Percentiles rank a stretch among this genome's conserved stretches.
Conservation (phyloP, 2,113 vertebrate genomes). For the Ursus arctos region DNA sequence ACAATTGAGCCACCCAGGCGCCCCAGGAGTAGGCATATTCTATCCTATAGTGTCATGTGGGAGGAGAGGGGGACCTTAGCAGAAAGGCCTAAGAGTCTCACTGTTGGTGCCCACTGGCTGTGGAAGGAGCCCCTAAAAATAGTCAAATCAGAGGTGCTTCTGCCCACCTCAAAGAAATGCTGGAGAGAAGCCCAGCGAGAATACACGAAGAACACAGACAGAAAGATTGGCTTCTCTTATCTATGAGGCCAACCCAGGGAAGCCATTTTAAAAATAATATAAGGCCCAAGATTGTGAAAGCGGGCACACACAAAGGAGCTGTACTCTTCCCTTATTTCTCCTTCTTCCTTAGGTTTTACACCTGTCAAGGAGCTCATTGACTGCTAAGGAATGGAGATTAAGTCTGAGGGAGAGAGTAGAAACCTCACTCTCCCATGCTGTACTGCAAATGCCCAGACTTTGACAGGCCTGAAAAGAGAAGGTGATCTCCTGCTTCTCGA, state of each 20-base stretch:
- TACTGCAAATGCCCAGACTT: background rate
- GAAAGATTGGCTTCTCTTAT: background rate
- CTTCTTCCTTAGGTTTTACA: background rate
- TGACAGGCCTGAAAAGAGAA: background rate
- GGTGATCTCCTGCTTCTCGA: background rate
- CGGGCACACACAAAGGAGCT: background rate
- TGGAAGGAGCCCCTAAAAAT: background rate
- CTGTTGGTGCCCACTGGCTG: background rate
- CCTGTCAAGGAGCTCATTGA: background rate
- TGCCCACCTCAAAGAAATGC: background rate
- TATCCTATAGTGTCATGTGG: background rate
- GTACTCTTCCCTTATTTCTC: background rate
- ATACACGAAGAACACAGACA: background rate
- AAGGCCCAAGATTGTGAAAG: background rate
- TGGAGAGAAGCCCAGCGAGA: background rate
- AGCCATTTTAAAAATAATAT: background rate
- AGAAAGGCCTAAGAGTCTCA: background rate
- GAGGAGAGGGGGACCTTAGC: background rate
- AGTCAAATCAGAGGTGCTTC: background rate
- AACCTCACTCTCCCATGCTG: background rate
- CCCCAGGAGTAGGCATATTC: too few relatives aligned
- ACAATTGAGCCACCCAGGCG: too few relatives aligned
- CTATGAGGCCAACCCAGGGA: background rate
- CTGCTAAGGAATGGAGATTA: background rate
- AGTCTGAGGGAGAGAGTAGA: background rate